phyloP scores from a whole-genome alignment of 1,140 invertebrate genomes.

The Schmidtea mediterranea region DNA sequence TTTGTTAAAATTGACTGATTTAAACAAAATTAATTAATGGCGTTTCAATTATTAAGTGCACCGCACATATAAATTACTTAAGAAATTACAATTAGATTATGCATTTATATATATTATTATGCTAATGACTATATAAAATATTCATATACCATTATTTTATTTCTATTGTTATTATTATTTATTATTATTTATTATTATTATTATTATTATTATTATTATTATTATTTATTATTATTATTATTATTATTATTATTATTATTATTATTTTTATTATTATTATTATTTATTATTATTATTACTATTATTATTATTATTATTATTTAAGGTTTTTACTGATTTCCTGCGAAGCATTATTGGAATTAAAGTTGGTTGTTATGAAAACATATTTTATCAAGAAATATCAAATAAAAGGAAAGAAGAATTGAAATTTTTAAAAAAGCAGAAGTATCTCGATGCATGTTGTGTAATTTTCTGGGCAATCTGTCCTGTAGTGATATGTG shows the following conservation, averaged over 20 bases:
- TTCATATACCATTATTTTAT: no score
- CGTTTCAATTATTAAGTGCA: no score
- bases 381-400: slow-evolving; percentile 46
- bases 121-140: no score
- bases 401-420: slow-evolving; percentile 19
- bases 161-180: no score
- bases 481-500: slow-evolving; percentile 73
- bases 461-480: slow-evolving; percentile 97
- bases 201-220: slow-evolving; percentile 1
- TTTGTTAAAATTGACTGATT: no score
- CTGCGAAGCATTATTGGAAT: slow-evolving; percentile 57
- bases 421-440: slow-evolving; percentile 27
- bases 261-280: not conserved
- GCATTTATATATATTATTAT: no score
- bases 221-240: slow-evolving; percentile 5
- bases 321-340: slow-evolving; percentile 33
- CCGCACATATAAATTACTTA: no score
- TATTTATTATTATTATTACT: slow-evolving; percentile 3
- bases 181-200: no score
- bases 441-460: slow-evolving; percentile 88
- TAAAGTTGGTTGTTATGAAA: slow-evolving; percentile 76
- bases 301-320: slow-evolving; percentile 1
- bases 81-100: no score
- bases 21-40: no score
- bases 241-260: no score